Evolutionary conservation across 2,888 invertebrate genomes (phyloP), one percentile per base, ranked within the genome.

Genomic region (Linhomoeus sp.): DNA sequence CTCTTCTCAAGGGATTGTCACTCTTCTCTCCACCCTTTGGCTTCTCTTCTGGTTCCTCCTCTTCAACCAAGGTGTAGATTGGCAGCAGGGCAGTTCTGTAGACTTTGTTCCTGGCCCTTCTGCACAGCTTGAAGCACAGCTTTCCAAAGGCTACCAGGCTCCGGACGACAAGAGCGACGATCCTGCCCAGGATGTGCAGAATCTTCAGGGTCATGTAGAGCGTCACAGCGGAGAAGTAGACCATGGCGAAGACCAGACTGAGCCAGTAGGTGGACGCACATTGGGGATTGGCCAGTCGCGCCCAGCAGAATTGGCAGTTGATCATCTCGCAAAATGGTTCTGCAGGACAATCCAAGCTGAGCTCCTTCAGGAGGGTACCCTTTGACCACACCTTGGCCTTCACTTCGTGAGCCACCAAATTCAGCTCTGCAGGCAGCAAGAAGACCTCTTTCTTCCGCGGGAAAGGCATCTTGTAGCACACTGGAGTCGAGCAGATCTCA

Each of bases 321-420:
- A 47, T 37, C 15, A 14, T 17, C 17, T 47, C 47, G 24, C 47
- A 47, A 19, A 47, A 47, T 3, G 47, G 17, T 24, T 25, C 37
- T 3, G 47, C 24, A 1, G 37, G 37, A 20, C 47, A 47, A 3
- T 3, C 19, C 2, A 17, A 2, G 22, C 20, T 29, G 5, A 35
- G 7, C 9, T 44, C 15, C 19, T 44, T 9, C 17, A 44, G 24
- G 22, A 35, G 14, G 5, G 5, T 2, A 9, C 44, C 44, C 15
- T 36, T 9, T 3, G 5, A 2, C 44, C 44, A 44, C 9, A 35
- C 22, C 22, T 33, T 44, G 35, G 23, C 24, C 7, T 9, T 15
- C 9, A 44, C 35, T 20, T 23, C 24, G 22, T 44, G 20, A 14
- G 3, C 20, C 7, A 20, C 3, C 23, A 44, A 7, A 17, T 3